Conservation (phyloP, 2,888 invertebrate genomes). For the Drosophila histrio region DNA sequence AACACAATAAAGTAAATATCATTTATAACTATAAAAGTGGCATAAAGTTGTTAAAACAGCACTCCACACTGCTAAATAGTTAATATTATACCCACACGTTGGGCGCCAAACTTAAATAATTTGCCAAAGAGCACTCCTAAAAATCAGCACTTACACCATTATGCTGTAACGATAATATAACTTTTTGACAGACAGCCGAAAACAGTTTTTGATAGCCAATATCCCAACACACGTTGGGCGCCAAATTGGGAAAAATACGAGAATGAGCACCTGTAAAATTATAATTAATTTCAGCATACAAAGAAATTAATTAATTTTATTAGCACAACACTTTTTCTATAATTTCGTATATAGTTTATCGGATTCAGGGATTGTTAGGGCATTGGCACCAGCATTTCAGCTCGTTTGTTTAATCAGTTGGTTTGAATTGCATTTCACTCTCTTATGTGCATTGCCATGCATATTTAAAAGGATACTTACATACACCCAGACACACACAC, state of each 20-base stretch:
- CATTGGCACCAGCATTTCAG: not conserved
- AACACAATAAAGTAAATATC: not conserved
- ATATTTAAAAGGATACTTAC: conserved; percentile 55
- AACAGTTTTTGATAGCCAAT: not conserved
- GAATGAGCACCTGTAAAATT: not conserved
- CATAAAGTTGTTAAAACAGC: not conserved
- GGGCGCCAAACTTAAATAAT: not conserved
- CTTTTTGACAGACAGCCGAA: not conserved
- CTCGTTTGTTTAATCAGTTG: conserved; percentile 18
- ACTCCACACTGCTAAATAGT: not conserved
- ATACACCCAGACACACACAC: conserved; percentile 2
- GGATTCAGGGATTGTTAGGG: not conserved
- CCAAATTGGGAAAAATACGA: not conserved
- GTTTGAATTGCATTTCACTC: conserved; percentile 56
- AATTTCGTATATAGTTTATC: not conserved
- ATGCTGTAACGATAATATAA: too few species aligned
- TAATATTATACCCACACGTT: not conserved
- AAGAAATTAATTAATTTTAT: not conserved
- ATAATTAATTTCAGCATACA: not conserved
- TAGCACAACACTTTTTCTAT: not conserved
- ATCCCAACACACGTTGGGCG: not conserved
- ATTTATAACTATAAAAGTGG: not conserved
- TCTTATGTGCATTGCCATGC: conserved; percentile 52
- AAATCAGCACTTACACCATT: not conserved
- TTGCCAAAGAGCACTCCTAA: not conserved